These are phyloP conservation scores for Lutraria rhynchaena DNA, from an alignment of 1,140 invertebrate species.

Conservation along the genomic window DNA sequence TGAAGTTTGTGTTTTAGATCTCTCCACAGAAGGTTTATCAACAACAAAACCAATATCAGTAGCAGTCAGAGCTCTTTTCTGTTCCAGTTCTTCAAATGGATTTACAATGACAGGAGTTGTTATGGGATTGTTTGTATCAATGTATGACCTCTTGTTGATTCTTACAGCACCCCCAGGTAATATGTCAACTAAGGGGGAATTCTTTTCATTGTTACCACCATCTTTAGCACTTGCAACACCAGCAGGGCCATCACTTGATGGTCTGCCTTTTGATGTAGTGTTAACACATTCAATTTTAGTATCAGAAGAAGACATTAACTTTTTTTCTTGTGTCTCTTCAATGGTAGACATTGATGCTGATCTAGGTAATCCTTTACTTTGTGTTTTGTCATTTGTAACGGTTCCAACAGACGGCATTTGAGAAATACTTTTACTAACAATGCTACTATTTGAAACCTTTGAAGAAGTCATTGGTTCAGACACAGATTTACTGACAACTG, in stretches of 20 bases:
- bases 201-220: not conserved
- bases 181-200: slow-evolving; percentile 65
- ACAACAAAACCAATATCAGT: slow-evolving; percentile 69
- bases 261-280: not conserved
- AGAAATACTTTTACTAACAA: slow-evolving; percentile 48
- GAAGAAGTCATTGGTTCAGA: slow-evolving; percentile 29
- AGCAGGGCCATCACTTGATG: slow-evolving; percentile 38
- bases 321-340: slow-evolving; percentile 54
- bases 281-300: slow-evolving; percentile 34
- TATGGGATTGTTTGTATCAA: slow-evolving; percentile 47
- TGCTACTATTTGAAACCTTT: slow-evolving; percentile 20
- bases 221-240: not conserved
- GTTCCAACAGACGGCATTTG: slow-evolving; percentile 53
- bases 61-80: slow-evolving; percentile 60
- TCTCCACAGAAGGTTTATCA: slow-evolving; percentile 64
- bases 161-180: slow-evolving; percentile 59
- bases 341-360: slow-evolving; percentile 61
- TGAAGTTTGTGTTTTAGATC: slow-evolving; percentile 67
- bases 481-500: slow-evolving; percentile 23
- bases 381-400: slow-evolving; percentile 16
- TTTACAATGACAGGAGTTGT: slow-evolving; percentile 76
- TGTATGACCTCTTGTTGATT: slow-evolving; percentile 50
- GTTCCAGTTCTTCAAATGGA: slow-evolving; percentile 73
- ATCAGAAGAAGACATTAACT: slow-evolving; percentile 48
- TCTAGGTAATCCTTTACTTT: slow-evolving; percentile 26